A percentile compares a stretch with the other conserved stretches of the same genome.
These are phyloP conservation scores for Mormyrops attenuatus DNA, from an alignment of 2,797 vertebrate species.

Conservation along the genomic window DNA sequence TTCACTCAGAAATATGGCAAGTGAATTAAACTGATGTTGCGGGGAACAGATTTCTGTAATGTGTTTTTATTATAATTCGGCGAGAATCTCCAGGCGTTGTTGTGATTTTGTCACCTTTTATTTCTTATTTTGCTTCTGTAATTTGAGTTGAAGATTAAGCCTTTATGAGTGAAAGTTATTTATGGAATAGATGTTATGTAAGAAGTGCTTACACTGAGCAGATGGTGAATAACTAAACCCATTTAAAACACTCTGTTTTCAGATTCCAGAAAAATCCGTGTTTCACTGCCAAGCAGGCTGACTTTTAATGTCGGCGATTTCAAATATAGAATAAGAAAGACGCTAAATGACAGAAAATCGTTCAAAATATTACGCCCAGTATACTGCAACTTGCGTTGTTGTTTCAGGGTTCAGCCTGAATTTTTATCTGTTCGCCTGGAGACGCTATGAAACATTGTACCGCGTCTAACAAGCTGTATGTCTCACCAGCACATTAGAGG, in stretches of 20 bases:
- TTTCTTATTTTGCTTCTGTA: background rate
- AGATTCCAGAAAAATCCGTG: background rate
- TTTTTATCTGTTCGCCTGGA: background rate
- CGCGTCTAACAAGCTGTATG: background rate
- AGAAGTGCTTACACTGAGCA: conserved; percentile 9
- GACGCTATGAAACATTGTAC: background rate
- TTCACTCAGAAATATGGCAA: background rate
- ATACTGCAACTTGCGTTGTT: background rate
- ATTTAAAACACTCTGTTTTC: conserved; percentile 11
- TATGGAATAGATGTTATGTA: conserved; percentile 3
- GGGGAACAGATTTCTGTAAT: background rate
- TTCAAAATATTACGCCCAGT: background rate
- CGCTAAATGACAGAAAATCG: background rate
- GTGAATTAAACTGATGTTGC: background rate
- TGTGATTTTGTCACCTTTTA: background rate
- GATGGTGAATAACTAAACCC: conserved; percentile 2
- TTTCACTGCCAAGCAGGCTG: background rate
- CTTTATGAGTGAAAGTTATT: background rate
- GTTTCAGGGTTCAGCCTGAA: background rate
- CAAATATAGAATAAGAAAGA: conserved; percentile 10
- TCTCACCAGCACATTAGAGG: background rate
- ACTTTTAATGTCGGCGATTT: background rate
- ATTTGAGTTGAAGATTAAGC: background rate
- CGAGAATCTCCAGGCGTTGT: background rate
- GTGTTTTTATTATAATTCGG: background rate